Base-by-base conservation (phyloP, 2,888 invertebrate genomes). In the Diachrysia chrysitis region DNA sequence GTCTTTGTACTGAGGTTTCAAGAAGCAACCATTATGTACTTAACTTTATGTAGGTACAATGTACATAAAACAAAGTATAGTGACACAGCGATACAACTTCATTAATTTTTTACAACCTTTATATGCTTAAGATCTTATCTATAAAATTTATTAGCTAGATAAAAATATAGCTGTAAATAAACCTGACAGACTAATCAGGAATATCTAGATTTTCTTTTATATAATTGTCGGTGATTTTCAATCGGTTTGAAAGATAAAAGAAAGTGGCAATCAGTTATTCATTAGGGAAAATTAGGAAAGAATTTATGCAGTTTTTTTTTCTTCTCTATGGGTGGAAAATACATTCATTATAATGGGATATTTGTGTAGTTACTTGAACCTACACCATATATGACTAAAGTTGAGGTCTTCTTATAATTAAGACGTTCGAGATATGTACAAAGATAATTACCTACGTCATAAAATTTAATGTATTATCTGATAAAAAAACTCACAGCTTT, bases 161-260 rank as follows among this genome's bases (percentile, higher is more conserved):
- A 74, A 67, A 74, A 74, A 71, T 63, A 51, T 58, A 32, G 66
- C 57, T 23, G 56, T 71, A 55, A 63, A 61, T 61, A 62, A 58
- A 0, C 46, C 16, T 74, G 63, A 71, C 63, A 67, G 35, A 59
- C 63, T 63, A 56, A 67, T 67, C 58, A 61, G 1, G 1, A 7
- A 14, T 63, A 63, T 69, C 58, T 59, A 59, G 55, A 63, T 63
- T 64, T 71, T 56, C 35, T 64, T 58, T 23, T 42, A 66, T 29
- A 37, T 58, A 63, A 60, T 58, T 54, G n/a, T 61, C 19, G 12
- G 12, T 21, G 23, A 46, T 48, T 32, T 53, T 37, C 19, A 1
- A 12, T 35, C 23, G 58, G 32, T 32, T 58, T 65, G 19, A 4
- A 51, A 42, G n/a, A n/a, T 16, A 42, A n/a, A n/a, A n/a, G 16